These are phyloP conservation scores for Dryobota labecula DNA, from an alignment of 2,888 invertebrate species.

Conservation along the genomic window DNA sequence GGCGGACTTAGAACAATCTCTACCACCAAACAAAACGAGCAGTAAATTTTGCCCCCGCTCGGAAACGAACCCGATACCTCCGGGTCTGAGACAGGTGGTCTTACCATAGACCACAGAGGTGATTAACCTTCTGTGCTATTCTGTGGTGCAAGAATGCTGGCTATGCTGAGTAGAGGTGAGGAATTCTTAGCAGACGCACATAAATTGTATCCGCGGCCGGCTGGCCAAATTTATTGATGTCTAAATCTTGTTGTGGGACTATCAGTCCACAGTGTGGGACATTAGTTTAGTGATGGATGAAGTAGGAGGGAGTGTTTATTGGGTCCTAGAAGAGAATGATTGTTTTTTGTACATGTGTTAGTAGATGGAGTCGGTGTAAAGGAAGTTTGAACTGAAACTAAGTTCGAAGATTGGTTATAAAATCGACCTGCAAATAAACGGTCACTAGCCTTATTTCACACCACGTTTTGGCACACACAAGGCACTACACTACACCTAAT, in stretches of 20 bases:
- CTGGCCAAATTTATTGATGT: conserved; percentile 64
- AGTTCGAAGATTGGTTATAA: neutral
- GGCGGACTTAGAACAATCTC: too few relatives aligned
- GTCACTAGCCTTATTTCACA: neutral
- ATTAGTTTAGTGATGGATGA: conserved; percentile 51
- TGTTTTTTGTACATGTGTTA: neutral
- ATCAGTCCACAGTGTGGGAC: conserved; percentile 55
- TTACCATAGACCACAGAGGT: too few relatives aligned
- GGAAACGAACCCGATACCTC: too few relatives aligned
- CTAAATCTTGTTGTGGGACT: conserved; percentile 68
- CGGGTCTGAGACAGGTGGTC: too few relatives aligned
- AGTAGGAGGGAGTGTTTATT: conserved; percentile 25
- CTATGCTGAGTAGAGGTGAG: conserved; percentile 57
- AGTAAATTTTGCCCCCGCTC: too few relatives aligned
- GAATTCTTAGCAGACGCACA: conserved; percentile 62
- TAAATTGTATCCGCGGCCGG: conserved; percentile 58
- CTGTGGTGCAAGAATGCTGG: conserved; percentile 42
- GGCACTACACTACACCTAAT: neutral
- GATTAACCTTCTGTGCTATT: conserved; percentile 11
- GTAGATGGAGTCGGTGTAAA: neutral
- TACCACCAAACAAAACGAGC: too few relatives aligned
- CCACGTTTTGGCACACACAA: neutral
- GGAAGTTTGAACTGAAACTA: neutral
- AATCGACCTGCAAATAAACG: neutral
- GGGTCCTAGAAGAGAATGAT: neutral